These are phyloP conservation scores for Fringilla coelebs DNA, from an alignment of 2,797 vertebrate genomes.

Conservation along the genomic window DNA sequence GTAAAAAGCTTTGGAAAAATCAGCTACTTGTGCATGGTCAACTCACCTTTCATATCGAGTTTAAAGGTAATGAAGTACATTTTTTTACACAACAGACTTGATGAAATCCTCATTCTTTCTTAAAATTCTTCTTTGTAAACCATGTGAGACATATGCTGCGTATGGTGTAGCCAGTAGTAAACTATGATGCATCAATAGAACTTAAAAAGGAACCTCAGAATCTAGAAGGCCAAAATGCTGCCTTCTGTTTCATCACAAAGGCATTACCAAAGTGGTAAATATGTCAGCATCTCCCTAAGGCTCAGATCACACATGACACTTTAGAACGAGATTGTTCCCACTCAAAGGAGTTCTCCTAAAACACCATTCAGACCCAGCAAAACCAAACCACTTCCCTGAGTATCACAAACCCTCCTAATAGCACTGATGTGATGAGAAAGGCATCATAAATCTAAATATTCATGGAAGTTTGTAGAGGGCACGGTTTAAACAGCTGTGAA, in stretches of 20 bases:
- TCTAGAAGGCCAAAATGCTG: neutral
- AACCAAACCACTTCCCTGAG: neutral
- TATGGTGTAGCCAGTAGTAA: neutral
- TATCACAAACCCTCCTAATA: neutral
- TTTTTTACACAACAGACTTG: neutral
- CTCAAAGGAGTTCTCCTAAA: neutral
- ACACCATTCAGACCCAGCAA: neutral
- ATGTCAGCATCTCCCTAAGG: neutral
- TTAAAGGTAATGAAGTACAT: neutral
- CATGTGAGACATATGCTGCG: rapidly evolving
- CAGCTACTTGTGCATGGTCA: neutral
- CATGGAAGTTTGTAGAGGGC: neutral
- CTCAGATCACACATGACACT: neutral
- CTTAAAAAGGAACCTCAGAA: neutral
- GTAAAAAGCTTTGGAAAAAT: neutral
- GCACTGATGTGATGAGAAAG: neutral
- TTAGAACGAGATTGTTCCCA: neutral
- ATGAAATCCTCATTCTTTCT: neutral
- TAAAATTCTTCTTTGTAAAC: neutral
- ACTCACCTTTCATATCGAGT: neutral
- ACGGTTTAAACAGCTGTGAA: neutral
- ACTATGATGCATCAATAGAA: neutral
- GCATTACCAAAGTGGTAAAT: neutral
- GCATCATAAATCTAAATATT: neutral
- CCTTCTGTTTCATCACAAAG: neutral